A percentile compares a stretch with the other conserved stretches of the same genome.
phyloP scores from a whole-genome alignment of 1,140 invertebrate species.

The Drosophila repleta region DNA sequence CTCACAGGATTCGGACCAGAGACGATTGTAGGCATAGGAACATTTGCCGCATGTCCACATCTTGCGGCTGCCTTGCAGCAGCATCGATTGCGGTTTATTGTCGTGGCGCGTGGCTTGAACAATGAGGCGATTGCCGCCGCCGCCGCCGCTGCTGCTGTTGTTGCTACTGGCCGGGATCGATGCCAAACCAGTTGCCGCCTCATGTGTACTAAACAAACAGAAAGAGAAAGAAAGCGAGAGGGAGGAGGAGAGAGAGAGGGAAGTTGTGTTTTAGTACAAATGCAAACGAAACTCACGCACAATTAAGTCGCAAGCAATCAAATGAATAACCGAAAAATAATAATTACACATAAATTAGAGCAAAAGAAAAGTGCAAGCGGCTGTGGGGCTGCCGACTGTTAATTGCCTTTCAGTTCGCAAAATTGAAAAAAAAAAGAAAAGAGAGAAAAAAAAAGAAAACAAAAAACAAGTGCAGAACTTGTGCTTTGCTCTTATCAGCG shows the following conservation, averaged over 20 bases:
- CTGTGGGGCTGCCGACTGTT: constrained; percentile 6
- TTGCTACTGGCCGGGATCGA: constrained; percentile 13
- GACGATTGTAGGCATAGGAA: constrained; percentile 93
- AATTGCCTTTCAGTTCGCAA: constrained; percentile 17
- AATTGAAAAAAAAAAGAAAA: constrained; percentile 11
- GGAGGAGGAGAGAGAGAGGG: not conserved
- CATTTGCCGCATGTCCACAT: constrained; percentile 95
- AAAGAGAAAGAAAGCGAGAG: not conserved
- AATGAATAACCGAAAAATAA: constrained; percentile 3
- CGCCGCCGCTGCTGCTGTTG: no score
- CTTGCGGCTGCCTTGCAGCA: constrained; percentile 83
- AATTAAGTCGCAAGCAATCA: constrained; percentile 1
- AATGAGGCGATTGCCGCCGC: constrained; percentile 25
- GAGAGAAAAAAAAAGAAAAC: no score
- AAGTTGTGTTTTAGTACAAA: not conserved
- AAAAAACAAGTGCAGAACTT: no score
- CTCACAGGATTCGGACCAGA: constrained; percentile 91
- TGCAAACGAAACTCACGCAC: not conserved
- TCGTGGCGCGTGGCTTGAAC: constrained; percentile 61
- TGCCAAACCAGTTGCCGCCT: constrained; percentile 25
- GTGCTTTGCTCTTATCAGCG: constrained; percentile 4
- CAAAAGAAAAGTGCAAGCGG: not conserved
- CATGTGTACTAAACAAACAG: constrained; percentile 45
- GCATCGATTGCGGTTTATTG: constrained; percentile 65
- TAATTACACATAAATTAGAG: constrained; percentile 9